A percentile compares a stretch with the other conserved stretches of the same genome.
These are phyloP conservation scores for Hiodon tergisus DNA, from an alignment of 2,113 vertebrate species.

Conservation along the genomic window DNA sequence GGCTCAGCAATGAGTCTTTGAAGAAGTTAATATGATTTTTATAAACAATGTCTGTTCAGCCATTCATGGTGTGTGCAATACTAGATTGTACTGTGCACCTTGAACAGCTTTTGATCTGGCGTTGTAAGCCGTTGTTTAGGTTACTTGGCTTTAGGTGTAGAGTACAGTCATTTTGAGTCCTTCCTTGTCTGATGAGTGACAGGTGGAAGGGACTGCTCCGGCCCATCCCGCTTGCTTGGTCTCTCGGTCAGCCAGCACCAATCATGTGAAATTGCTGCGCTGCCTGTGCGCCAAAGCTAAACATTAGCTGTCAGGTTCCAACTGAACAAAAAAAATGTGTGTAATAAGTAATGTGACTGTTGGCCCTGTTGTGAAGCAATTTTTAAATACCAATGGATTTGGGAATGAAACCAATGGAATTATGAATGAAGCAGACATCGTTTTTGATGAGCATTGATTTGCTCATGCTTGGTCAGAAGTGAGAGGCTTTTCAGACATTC, in stretches of 20 bases:
- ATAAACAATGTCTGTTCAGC: too few relatives aligned
- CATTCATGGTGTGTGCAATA: background rate
- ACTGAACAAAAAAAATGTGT: too few relatives aligned
- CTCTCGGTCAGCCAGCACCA: background rate
- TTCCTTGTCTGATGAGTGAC: background rate
- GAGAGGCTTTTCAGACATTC: background rate
- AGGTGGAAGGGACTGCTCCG: background rate
- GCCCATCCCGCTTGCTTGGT: background rate
- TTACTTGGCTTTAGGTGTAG: background rate
- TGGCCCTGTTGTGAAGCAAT: background rate
- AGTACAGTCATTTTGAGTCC: background rate
- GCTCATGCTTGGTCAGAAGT: too few relatives aligned
- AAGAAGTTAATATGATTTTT: too few relatives aligned
- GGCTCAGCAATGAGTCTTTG: too few relatives aligned
- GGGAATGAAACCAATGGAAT: too few relatives aligned
- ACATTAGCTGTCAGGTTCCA: too few relatives aligned
- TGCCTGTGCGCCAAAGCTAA: background rate
- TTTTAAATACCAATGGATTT: too few relatives aligned
- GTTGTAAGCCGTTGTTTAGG: background rate
- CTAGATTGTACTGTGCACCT: background rate
- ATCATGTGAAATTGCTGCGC: background rate
- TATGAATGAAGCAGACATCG: too few relatives aligned
- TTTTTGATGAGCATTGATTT: too few relatives aligned
- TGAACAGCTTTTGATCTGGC: background rate
- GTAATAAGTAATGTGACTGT: background rate